Conservation (phyloP, 2,113 vertebrate genomes). For the Empidonax traillii region DNA sequence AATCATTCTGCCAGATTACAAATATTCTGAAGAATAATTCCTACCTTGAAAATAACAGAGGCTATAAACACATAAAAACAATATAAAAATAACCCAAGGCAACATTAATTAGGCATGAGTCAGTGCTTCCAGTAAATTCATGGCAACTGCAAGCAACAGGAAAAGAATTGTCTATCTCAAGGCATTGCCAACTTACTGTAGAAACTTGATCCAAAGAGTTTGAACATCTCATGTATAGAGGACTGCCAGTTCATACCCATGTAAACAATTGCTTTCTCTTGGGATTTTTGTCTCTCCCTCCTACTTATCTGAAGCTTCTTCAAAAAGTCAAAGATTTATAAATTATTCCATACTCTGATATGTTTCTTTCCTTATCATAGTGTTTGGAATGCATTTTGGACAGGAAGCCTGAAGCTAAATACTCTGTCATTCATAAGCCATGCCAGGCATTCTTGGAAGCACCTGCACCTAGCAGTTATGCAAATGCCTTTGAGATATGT, state of each 20-base stretch:
- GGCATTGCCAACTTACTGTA: conserved; percentile 21
- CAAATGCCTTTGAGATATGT: conserved; percentile 35
- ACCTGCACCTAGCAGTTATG: conserved; percentile 25
- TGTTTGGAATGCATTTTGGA: background rate
- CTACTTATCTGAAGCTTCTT: background rate
- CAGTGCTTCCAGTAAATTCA: conserved; percentile 43
- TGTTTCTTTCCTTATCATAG: background rate
- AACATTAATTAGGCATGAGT: background rate
- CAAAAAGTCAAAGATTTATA: background rate
- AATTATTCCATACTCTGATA: background rate
- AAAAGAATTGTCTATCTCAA: conserved; percentile 13
- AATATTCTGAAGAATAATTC: background rate
- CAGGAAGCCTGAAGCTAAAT: conserved; percentile 36
- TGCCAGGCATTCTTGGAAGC: conserved; percentile 47
- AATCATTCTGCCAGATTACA: background rate
- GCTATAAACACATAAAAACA: background rate
- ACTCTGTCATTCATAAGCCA: background rate
- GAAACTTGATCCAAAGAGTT: conserved; percentile 6
- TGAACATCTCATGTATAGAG: background rate
- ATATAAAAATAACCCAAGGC: conserved; percentile 21
- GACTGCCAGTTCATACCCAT: background rate
- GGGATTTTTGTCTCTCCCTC: background rate
- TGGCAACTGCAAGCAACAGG: conserved; percentile 24
- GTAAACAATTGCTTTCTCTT: background rate
- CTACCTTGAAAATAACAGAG: conserved; percentile 3